These are phyloP conservation scores for Eumeta japonica DNA, from an alignment of 1,140 invertebrate genomes.

Conservation along the genomic window DNA sequence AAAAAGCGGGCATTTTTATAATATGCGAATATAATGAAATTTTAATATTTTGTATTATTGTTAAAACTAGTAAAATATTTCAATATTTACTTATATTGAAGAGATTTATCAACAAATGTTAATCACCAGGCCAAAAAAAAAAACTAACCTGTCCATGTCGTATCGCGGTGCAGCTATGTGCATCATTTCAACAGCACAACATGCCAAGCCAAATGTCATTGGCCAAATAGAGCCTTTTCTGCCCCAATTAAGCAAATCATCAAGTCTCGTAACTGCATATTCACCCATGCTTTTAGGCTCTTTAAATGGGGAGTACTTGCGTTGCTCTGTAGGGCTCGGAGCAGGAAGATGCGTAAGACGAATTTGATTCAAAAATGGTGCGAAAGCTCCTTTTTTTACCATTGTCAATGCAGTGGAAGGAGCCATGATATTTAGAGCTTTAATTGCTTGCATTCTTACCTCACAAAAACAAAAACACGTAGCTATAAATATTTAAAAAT, in stretches of 20 bases:
- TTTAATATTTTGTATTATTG: too few relatives aligned
- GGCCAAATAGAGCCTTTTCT: conserved; percentile 93
- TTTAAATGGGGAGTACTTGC: conserved; percentile 69
- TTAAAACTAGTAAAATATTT: too few relatives aligned
- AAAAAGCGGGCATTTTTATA: too few relatives aligned
- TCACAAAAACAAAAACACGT: too few relatives aligned
- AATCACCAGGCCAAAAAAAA: too few relatives aligned
- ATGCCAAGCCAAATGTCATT: conserved; percentile 94
- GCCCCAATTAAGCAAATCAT: conserved; percentile 95
- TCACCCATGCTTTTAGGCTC: conserved; percentile 70
- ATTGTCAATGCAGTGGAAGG: conserved; percentile 32
- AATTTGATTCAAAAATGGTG: conserved; percentile 34
- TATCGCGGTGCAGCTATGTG: conserved; percentile 97
- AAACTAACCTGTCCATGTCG: conserved; percentile 85
- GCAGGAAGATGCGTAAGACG: conserved; percentile 50
- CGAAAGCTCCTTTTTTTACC: conserved; percentile 41
- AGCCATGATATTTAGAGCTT: conserved; percentile 35
- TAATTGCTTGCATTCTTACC: conserved; percentile 43
- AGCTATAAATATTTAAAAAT: too few relatives aligned
- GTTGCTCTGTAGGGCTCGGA: conserved; percentile 35
- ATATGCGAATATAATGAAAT: too few relatives aligned
- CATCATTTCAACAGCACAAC: conserved; percentile 99
- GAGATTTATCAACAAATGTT: too few relatives aligned
- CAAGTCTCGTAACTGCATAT: conserved; percentile 77
- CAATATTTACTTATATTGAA: too few relatives aligned